Evolutionary conservation across 2,113 vertebrate genomes (phyloP).

Genomic region (Tupaia tana): DNA sequence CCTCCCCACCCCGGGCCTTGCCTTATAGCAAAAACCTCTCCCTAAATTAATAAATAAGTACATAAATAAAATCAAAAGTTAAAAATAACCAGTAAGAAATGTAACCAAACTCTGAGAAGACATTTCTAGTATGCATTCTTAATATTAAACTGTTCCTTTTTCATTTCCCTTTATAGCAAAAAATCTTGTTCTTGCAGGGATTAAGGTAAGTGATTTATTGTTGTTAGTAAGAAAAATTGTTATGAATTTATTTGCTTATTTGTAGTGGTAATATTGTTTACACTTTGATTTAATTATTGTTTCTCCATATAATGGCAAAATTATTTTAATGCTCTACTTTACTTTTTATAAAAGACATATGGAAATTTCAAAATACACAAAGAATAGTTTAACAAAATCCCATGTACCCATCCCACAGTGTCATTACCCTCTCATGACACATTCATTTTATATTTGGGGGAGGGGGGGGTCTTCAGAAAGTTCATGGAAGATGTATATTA

Average conservation of each 20-base stretch:
- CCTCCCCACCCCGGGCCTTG: too few species aligned
- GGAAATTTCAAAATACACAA: constrained; percentile 8
- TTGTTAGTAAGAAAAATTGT: constrained; percentile 7
- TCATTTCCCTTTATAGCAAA: constrained; percentile 90
- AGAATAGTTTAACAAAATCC: not conserved
- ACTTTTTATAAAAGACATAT: not conserved
- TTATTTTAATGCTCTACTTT: not conserved
- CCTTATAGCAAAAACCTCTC: too few species aligned
- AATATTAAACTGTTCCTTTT: constrained; percentile 54
- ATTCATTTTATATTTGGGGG: not conserved
- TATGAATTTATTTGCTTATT: not conserved
- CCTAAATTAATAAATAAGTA: too few species aligned
- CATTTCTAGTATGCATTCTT: not conserved
- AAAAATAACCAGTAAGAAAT: constrained; percentile 8
- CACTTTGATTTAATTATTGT: not conserved
- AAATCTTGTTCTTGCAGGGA: constrained; percentile 97
- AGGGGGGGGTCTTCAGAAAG: too few species aligned
- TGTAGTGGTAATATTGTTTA: not conserved
- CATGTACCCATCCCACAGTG: not conserved
- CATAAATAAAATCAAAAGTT: not conserved
- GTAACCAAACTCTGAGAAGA: not conserved
- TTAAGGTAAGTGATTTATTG: constrained; percentile 91
- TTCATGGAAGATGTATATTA: too few species aligned
- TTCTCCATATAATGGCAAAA: constrained; percentile 42
- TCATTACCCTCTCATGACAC: not conserved